A percentile compares a stretch with the other conserved stretches of the same genome.
Conservation (phyloP, 2,797 vertebrate genomes). For the Momotus momota region DNA sequence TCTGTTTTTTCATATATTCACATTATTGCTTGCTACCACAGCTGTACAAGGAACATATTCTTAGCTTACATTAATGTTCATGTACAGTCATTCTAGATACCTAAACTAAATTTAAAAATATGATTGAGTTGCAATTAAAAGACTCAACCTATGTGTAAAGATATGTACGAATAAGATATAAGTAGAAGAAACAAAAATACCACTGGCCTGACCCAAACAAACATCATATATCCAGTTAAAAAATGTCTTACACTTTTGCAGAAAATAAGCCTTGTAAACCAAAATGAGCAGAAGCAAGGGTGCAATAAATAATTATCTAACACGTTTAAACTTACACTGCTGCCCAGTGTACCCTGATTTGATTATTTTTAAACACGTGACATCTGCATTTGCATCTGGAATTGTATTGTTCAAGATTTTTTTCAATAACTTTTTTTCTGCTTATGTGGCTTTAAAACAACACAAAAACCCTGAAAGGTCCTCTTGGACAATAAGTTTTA, state of each 20-base stretch:
- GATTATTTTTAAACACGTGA: not conserved
- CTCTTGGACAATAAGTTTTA: slow-evolving; percentile 20
- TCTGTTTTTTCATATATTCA: slow-evolving; percentile 79
- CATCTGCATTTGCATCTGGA: slow-evolving; percentile 37
- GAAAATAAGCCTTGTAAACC: slow-evolving; percentile 66
- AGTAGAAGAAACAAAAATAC: slow-evolving; percentile 37
- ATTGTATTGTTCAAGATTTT: slow-evolving; percentile 23
- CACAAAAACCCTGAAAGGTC: not conserved
- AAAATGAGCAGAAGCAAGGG: slow-evolving; percentile 51
- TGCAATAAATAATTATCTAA: slow-evolving; percentile 44
- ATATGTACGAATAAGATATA: slow-evolving; percentile 65
- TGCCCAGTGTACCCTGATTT: slow-evolving; percentile 44
- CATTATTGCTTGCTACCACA: slow-evolving; percentile 84
- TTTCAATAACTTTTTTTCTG: not conserved
- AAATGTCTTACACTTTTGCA: slow-evolving; percentile 9
- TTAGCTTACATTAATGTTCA: slow-evolving; percentile 68
- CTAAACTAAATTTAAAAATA: slow-evolving; percentile 61
- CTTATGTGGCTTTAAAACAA: not conserved
- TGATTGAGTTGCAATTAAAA: slow-evolving; percentile 40
- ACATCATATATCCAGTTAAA: slow-evolving; percentile 29
- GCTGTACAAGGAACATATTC: slow-evolving; percentile 71
- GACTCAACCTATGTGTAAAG: slow-evolving; percentile 4
- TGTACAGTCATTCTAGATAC: slow-evolving; percentile 60
- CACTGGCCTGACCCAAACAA: slow-evolving; percentile 64
- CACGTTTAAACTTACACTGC: slow-evolving; percentile 10